Evolutionary conservation across 2,888 invertebrate genomes (phyloP).

Genomic region (Napeogenes sylphis): DNA sequence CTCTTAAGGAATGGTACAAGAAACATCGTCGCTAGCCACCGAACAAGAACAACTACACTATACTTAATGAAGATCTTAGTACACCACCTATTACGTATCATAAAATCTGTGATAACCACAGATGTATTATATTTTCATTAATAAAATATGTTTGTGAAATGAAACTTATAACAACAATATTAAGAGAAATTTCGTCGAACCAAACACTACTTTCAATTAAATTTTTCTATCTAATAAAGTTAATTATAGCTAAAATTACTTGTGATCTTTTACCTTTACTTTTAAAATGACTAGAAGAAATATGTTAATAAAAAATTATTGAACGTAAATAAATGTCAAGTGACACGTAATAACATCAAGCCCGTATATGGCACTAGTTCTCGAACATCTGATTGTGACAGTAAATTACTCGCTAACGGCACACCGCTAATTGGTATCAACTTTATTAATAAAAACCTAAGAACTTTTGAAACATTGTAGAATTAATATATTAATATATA

Average conservation of each 20-base stretch:
- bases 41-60: not conserved
- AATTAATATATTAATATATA: not conserved
- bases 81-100: not conserved
- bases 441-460: constrained; percentile 51
- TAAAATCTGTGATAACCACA: not conserved
- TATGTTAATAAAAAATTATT: too few species aligned
- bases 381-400: constrained; percentile 58
- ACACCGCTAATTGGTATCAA: constrained; percentile 61
- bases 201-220: too few species aligned
- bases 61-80: not conserved
- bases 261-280: too few species aligned
- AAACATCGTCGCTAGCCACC: not conserved
- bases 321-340: too few species aligned
- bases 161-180: too few species aligned
- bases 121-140: not conserved
- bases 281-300: too few species aligned
- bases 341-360: constrained; percentile 38
- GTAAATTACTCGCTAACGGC: constrained; percentile 67
- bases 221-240: too few species aligned
- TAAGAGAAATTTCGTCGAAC: too few species aligned
- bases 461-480: constrained; percentile 35
- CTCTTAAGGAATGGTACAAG: not conserved
- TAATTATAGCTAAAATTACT: too few species aligned
- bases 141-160: not conserved
- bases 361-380: constrained; percentile 21